Base-by-base conservation (phyloP, 2,797 vertebrate species). In the Eulemur rubriventer region DNA sequence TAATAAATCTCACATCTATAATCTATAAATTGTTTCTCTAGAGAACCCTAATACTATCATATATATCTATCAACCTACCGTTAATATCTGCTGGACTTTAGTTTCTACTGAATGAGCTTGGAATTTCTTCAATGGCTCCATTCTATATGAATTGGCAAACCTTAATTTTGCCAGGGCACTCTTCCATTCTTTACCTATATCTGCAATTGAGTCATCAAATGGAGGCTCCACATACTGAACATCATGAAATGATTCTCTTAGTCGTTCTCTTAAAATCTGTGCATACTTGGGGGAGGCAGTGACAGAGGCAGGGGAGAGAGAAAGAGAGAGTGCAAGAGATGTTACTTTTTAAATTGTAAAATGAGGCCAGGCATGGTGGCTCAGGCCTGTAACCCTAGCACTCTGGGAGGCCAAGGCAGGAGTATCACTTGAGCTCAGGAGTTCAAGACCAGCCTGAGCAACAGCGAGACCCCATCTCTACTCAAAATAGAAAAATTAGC, bases 91-190 rank as follows among this genome's bases (percentile, higher is more conserved):
- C 96, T 98, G 97, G 92, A 97, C 90, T 98, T 96, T 98, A 8
- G 86, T 70, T 98, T 97, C 98, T 65, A 98, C 4, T 94, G 98
- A 87, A 52, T 82, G 52, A 78, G 98, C 91, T 67, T n/a, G 92
- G 93, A 98, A 98, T 87, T 97, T 98, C 85, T 78, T 98, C 46
- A 80, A 13, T 2, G 98, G 93, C 79, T 98, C 98, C 97, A 98
- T 97, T 93, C 98, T 97, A 11, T 98, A 98, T 0, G 98, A 98
- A 94, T 98, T 98, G 33, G 57, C 91, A 5, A 88, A 94, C 97
- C 11, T 98, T 4, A 96, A n/a, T 78, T 98, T 98, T 26, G 87
- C 88, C 76, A 94, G 78, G 30, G 87, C 94, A 35, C 88, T 84
- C 96, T 92, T 98, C 93, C 69, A 97, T 13, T 96, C 89, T 97